phyloP scores from a whole-genome alignment of 2,113 vertebrate species.

The Centrocercus urophasianus region DNA sequence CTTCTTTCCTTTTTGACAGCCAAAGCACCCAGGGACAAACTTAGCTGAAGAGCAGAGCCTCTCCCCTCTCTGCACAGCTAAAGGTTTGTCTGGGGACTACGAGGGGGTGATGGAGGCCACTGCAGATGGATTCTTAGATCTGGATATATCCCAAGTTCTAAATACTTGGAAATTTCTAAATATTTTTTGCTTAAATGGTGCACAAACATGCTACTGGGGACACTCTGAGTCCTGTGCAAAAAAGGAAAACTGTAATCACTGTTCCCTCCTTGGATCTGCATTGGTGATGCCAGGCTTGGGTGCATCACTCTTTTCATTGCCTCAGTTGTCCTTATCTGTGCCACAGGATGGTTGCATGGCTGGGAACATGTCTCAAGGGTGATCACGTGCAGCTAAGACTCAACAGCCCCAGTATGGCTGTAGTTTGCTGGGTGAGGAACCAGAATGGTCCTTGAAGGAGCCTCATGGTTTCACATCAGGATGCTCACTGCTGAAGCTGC shows the following conservation, averaged over 20 bases:
- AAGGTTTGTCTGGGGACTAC: not conserved
- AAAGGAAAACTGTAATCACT: not conserved
- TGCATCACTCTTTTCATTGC: not conserved
- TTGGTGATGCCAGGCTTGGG: not conserved
- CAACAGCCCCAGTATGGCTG: not conserved
- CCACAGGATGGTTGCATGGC: accelerated
- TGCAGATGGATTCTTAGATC: not conserved
- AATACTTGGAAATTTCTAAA: not conserved
- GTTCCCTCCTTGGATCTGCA: not conserved
- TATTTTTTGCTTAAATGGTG: not conserved
- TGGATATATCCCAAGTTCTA: not conserved
- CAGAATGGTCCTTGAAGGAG: not conserved
- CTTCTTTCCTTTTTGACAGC: not conserved
- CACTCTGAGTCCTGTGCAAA: not conserved
- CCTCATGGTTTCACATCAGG: not conserved
- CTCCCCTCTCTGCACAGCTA: accelerated
- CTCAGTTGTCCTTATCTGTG: not conserved
- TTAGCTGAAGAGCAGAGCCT: not conserved
- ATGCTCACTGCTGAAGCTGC: not conserved
- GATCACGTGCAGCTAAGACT: accelerated
- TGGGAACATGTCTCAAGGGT: not conserved
- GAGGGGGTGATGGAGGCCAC: not conserved
- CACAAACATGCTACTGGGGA: not conserved
- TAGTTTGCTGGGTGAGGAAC: not conserved
- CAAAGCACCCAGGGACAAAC: not conserved